These are phyloP conservation scores for Protaetia brevitarsis DNA, from an alignment of 1,140 invertebrate genomes.

Conservation along the genomic window DNA sequence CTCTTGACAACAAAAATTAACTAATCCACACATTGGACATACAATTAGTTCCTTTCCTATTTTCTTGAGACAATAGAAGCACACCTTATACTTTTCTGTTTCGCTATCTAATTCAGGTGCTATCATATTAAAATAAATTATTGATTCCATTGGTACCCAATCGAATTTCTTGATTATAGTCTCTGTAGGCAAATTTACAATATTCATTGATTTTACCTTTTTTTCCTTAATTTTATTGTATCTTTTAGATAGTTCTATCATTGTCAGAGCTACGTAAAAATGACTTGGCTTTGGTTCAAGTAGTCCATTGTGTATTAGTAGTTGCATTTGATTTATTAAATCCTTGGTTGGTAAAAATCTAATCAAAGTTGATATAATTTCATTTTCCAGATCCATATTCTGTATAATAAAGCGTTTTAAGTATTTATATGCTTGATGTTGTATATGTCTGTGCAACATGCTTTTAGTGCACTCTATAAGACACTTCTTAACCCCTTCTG, in stretches of 20 bases:
- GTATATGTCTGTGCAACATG: slow-evolving; percentile 31
- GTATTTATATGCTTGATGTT: slow-evolving; percentile 28
- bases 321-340: slow-evolving; percentile 26
- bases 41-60: slow-evolving; percentile 29
- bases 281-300: slow-evolving; percentile 13
- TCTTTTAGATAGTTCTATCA: not conserved
- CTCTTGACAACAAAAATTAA: slow-evolving; percentile 39
- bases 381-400: slow-evolving; percentile 26
- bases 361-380: slow-evolving; percentile 26
- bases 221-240: not conserved
- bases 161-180: not conserved
- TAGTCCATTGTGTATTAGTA: slow-evolving; percentile 30
- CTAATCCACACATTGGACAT: slow-evolving; percentile 37
- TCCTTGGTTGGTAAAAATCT: slow-evolving; percentile 32
- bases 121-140: not conserved
- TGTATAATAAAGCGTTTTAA: slow-evolving; percentile 29
- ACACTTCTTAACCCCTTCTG: slow-evolving; percentile 23
- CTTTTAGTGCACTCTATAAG: slow-evolving; percentile 23
- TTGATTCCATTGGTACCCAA: not conserved
- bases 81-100: slow-evolving; percentile 36
- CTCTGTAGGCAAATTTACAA: not conserved
- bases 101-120: slow-evolving; percentile 20
- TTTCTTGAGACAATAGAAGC: slow-evolving; percentile 37
- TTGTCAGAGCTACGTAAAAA: not conserved
- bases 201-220: not conserved